These are phyloP conservation scores for Pachyuromys duprasi DNA, from an alignment of 2,797 vertebrate genomes.

Conservation along the genomic window DNA sequence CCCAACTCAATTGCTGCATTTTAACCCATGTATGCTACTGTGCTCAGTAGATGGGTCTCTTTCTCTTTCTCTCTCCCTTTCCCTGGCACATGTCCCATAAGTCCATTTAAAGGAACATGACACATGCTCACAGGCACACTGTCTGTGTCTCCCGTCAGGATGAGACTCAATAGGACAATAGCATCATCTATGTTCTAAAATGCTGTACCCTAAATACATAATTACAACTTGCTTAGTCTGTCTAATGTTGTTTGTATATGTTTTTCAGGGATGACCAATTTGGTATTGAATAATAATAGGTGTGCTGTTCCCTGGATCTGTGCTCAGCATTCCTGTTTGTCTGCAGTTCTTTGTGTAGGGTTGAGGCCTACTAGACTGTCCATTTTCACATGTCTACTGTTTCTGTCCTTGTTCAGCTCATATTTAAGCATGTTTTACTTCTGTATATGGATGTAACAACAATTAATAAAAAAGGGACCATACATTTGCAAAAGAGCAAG, in stretches of 20 bases:
- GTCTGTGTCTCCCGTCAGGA: background rate
- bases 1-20: background rate
- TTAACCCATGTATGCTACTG: background rate
- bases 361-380: background rate
- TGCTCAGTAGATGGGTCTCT: background rate
- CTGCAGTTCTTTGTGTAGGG: background rate
- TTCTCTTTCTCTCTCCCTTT: background rate
- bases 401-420: background rate
- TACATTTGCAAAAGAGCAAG: background rate
- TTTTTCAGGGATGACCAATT: background rate
- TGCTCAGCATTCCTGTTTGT: background rate
- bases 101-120: background rate
- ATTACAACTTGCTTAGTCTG: background rate
- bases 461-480: background rate
- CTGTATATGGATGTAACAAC: background rate
- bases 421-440: background rate
- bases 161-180: background rate
- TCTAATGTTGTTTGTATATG: background rate
- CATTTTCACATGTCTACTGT: background rate
- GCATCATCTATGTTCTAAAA: background rate
- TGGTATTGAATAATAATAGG: background rate
- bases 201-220: background rate
- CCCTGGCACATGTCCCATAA: background rate
- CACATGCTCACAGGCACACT: background rate
- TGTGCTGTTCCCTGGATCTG: background rate